Evolutionary conservation across 2,888 invertebrate genomes (phyloP), one percentile per base, ranked within the genome.

Genomic region (Octonoba sinensis): DNA sequence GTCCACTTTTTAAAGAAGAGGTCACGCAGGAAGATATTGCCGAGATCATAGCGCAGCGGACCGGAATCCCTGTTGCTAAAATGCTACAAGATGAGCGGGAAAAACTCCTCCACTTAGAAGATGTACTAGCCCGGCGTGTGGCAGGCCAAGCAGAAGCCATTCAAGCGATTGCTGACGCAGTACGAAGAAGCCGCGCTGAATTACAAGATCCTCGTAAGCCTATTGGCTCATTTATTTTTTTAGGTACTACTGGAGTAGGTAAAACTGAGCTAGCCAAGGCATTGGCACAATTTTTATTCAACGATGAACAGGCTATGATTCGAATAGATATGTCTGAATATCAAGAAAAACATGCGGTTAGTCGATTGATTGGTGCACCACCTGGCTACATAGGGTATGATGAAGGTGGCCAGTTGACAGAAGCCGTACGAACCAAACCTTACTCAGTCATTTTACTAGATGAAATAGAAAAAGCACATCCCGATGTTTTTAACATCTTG

Each of bases 331-430:
- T 86, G 86, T 72, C 75, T 20, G 87, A 87, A 73, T 87, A 84
- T 57, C 70, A 70, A 77, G 86, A 87, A 64, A 74, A 82, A 18
- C 86, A 86, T 56, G 49, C 85, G 1, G 84, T 86, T 3, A 22
- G 84, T 12, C 57, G 85, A 6, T 73, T 87, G 36, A 84, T 87
- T 46, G 87, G 87, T 49, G 84, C 87, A n/a, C 87, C 87, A 72
- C 87, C 87, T 27, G 87, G 86, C 3, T 86, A 86, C 84, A 85
- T 86, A 0, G 86, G 86, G 27, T 87, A 84, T 78, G 87, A 87
- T 16, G 73, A 87, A 71, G 87, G 87, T 36, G 87, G 87, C 1
- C 36, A 56, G 27, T 74, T 87, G 13, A 86, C 86, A 16, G 86
- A 87, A 62, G 77, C 84, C 1, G 72, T 87, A 8, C 64, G 83